Evolutionary conservation across 2,113 vertebrate genomes (phyloP).

Genomic region (Microcebus ravelobensis): DNA sequence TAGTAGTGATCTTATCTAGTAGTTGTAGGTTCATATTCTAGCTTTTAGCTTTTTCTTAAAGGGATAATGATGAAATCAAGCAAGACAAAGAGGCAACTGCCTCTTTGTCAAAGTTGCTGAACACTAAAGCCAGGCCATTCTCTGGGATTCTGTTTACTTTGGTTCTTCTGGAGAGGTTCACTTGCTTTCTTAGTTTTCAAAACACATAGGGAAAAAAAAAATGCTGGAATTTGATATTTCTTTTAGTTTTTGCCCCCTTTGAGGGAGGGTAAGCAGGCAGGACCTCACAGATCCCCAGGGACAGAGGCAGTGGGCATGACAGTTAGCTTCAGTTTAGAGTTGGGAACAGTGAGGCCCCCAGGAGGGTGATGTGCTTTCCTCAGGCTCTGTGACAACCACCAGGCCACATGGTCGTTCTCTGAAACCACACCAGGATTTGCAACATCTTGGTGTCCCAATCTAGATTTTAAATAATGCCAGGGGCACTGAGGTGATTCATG

Average conservation of each 20-base stretch:
- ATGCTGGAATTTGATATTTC: constrained; percentile 29
- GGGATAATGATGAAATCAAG: not conserved
- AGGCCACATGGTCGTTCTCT: not conserved
- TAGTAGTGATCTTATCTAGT: not conserved
- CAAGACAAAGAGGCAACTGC: not conserved
- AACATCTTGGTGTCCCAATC: not conserved
- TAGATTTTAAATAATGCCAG: not conserved
- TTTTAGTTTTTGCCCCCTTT: not conserved
- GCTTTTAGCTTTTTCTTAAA: not conserved
- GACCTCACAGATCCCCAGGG: not conserved
- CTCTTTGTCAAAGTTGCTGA: not conserved
- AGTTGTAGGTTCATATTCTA: not conserved
- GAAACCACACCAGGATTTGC: not conserved
- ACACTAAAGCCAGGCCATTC: not conserved
- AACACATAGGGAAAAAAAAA: not conserved
- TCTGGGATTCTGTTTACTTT: not conserved
- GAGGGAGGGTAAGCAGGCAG: not conserved
- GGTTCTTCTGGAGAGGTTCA: constrained; percentile 14
- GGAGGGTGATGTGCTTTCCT: not conserved
- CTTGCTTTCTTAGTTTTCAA: constrained; percentile 24
- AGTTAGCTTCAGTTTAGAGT: not conserved
- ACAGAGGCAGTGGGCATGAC: not conserved
- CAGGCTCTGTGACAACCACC: not conserved
- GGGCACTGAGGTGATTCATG: not conserved
- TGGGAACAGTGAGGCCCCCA: not conserved